phyloP scores from a whole-genome alignment of 2,888 invertebrate genomes.

The Barypeithes pellucidus region DNA sequence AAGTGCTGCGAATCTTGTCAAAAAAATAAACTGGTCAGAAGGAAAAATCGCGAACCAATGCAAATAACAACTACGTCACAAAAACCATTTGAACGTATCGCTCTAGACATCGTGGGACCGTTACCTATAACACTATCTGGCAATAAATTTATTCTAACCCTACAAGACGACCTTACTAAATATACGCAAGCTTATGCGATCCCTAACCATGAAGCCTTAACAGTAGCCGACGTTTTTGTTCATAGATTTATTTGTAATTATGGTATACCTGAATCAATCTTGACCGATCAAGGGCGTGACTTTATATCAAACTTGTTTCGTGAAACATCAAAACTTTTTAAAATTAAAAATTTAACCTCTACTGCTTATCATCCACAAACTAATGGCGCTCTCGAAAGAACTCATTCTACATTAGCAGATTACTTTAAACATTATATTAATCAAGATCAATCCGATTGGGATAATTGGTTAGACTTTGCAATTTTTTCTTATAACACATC shows the following conservation, averaged over 20 bases:
- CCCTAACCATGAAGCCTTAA: slow-evolving; percentile 62
- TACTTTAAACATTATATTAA: slow-evolving; percentile 65
- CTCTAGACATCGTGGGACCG: slow-evolving; percentile 40
- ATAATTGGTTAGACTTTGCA: slow-evolving; percentile 61
- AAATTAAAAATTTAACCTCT: slow-evolving; percentile 60
- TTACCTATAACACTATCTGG: slow-evolving; percentile 51
- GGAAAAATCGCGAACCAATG: slow-evolving; percentile 59
- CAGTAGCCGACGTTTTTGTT: slow-evolving; percentile 61
- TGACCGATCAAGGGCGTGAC: slow-evolving; percentile 54
- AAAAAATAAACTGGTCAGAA: slow-evolving; percentile 56
- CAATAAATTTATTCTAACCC: slow-evolving; percentile 53
- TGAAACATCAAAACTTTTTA: slow-evolving; percentile 59
- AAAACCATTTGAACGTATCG: slow-evolving; percentile 56
- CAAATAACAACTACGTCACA: slow-evolving; percentile 61
- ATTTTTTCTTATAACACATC: slow-evolving; percentile 64
- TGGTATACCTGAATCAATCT: slow-evolving; percentile 53
- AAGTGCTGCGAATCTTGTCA: slow-evolving; percentile 56
- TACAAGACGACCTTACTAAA: slow-evolving; percentile 64
- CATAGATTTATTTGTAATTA: slow-evolving; percentile 58
- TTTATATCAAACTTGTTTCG: slow-evolving; percentile 57
- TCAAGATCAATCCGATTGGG: slow-evolving; percentile 63
- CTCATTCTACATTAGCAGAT: slow-evolving; percentile 62
- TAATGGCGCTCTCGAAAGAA: slow-evolving; percentile 63
- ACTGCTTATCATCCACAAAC: slow-evolving; percentile 61
- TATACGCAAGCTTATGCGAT: slow-evolving; percentile 62